A percentile compares a stretch with the other conserved stretches of the same genome.
phyloP scores from a whole-genome alignment of 64 coral and sea anemone species.

The Actinia tenebrosa region DNA sequence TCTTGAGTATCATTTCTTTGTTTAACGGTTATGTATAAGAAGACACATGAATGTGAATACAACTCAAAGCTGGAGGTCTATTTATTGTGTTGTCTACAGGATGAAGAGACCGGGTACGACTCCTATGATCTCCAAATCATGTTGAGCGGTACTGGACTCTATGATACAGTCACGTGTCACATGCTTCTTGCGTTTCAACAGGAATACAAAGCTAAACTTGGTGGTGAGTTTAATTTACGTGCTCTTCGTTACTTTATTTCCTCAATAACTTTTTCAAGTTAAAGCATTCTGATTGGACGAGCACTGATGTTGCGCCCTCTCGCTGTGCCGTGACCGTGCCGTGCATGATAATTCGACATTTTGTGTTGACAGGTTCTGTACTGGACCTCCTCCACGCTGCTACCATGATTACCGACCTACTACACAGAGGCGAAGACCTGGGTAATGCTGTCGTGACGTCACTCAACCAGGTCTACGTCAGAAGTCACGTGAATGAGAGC shows the following conservation, averaged over 20 bases:
- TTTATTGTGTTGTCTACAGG: constrained; percentile 7
- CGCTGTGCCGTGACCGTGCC: background rate
- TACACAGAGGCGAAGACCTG: constrained; percentile 29
- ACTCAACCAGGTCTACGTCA: constrained; percentile 52
- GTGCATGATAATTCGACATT: background rate
- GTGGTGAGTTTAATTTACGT: constrained; percentile 19
- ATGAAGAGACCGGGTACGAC: constrained; percentile 23
- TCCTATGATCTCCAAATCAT: constrained; percentile 50
- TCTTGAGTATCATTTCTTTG: too few relatives aligned
- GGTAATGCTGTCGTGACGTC: constrained; percentile 23
- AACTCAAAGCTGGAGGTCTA: background rate
- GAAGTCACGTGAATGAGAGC: constrained; percentile 23
- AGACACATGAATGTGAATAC: background rate
- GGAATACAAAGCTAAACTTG: constrained; percentile 20
- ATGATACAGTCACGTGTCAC: constrained; percentile 2
- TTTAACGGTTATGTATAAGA: too few relatives aligned
- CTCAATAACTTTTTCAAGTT: too few relatives aligned
- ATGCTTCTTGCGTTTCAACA: constrained; percentile 34
- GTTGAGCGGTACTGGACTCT: constrained; percentile 41
- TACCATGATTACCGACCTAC: constrained; percentile 32
- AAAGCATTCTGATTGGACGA: too few relatives aligned
- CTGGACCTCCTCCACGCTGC: constrained; percentile 46
- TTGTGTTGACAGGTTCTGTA: constrained; percentile 38
- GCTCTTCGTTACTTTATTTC: too few relatives aligned
- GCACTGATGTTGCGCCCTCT: background rate